Percentiles rank a stretch among this genome's conserved stretches.
Evolutionary conservation across 2,797 vertebrate genomes (phyloP).

Genomic region (Onychomys leucogaster): DNA sequence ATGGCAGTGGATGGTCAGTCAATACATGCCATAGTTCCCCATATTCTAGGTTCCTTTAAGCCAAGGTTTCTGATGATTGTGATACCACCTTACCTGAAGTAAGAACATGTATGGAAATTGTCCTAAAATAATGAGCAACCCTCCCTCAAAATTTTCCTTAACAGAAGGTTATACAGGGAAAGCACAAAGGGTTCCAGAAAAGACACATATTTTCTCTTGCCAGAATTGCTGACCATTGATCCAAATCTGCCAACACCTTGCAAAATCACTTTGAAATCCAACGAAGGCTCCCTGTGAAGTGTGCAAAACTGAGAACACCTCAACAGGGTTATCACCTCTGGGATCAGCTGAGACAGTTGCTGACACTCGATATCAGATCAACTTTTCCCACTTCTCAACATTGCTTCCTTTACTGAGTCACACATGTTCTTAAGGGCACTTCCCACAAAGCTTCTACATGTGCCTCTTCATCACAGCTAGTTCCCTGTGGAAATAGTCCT

Average conservation of each 20-base stretch:
- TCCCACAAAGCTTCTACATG: background rate
- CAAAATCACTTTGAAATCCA: background rate
- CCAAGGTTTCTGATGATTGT: background rate
- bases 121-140: background rate
- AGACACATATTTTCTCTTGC: background rate
- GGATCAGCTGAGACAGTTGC: background rate
- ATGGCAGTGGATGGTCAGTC: background rate
- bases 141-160: background rate
- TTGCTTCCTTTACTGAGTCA: background rate
- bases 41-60: background rate
- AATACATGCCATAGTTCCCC: background rate
- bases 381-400: background rate
- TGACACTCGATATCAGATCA: background rate
- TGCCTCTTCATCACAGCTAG: background rate
- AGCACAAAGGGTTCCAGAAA: background rate
- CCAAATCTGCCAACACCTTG: background rate
- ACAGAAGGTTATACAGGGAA: background rate
- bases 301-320: background rate
- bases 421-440: background rate
- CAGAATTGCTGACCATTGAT: background rate
- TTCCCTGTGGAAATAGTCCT: background rate
- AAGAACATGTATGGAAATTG: background rate
- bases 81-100: background rate
- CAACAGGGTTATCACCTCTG: too few species aligned
- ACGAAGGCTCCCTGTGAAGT: background rate